A percentile compares a stretch with the other conserved stretches of the same genome.
Evolutionary conservation across 2,113 vertebrate genomes (phyloP).

Genomic region (Burhinus bistriatus): DNA sequence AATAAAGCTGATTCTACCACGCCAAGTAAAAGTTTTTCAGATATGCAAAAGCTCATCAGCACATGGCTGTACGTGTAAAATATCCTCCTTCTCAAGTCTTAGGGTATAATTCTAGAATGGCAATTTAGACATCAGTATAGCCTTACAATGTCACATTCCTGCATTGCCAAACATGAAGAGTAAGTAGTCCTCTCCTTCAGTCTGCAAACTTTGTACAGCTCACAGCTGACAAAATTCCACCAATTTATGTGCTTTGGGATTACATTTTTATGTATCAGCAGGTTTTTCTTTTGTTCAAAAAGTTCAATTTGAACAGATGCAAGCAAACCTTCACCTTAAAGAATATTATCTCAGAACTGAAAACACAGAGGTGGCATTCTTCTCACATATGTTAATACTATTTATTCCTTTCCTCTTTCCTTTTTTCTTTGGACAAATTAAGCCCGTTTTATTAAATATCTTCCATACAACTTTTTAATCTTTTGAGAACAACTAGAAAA

Average conservation of each 20-base stretch:
- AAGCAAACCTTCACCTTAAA: conserved; percentile 26
- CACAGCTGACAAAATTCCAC: background rate
- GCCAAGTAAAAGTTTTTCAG: background rate
- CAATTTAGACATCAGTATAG: background rate
- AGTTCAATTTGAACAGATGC: conserved; percentile 47
- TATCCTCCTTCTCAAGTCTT: rapidly evolving
- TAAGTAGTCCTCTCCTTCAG: background rate
- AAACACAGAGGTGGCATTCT: conserved; percentile 31
- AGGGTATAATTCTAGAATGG: background rate
- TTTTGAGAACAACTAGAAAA: background rate
- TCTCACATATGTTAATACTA: background rate
- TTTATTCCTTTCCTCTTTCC: background rate
- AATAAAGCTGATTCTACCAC: background rate
- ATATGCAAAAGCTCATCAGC: background rate
- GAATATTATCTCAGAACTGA: background rate
- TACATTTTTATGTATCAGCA: background rate
- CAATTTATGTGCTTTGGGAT: background rate
- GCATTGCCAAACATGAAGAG: background rate
- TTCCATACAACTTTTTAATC: background rate
- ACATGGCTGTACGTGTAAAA: background rate
- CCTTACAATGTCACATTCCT: conserved; percentile 33
- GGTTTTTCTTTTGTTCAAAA: background rate
- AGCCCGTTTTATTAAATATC: background rate
- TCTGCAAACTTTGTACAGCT: background rate
- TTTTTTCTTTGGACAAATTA: background rate